A percentile compares a stretch with the other conserved stretches of the same genome.
These are phyloP conservation scores for Sorex maritimensis DNA, from an alignment of 2,797 vertebrate genomes.

Conservation along the genomic window DNA sequence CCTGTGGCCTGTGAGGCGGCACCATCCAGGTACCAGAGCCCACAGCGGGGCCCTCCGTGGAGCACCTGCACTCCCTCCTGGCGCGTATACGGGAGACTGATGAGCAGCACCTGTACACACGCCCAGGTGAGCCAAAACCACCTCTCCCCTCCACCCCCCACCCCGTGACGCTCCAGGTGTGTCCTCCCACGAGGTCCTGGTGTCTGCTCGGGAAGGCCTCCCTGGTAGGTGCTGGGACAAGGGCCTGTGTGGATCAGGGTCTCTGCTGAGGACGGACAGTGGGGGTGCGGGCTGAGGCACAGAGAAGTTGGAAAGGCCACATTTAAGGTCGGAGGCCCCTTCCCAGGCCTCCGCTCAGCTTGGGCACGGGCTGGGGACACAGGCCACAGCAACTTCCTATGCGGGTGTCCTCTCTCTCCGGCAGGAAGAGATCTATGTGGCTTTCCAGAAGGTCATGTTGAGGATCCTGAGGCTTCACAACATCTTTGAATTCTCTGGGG, in stretches of 20 bases:
- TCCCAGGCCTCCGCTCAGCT: not conserved
- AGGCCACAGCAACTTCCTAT: not conserved
- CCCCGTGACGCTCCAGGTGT: not conserved
- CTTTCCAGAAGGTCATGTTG: conserved; percentile 89
- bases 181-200: not conserved
- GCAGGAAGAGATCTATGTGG: not conserved
- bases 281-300: no score
- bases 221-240: not conserved
- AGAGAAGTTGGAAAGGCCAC: rapidly evolving
- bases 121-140: not conserved
- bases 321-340: not conserved
- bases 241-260: not conserved
- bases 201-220: no score
- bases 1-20: not conserved
- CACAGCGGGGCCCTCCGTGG: not conserved
- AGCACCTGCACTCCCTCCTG: not conserved
- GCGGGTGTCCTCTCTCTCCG: no score
- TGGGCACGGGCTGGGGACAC: not conserved
- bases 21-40: not conserved
- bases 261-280: not conserved
- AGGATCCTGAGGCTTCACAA: conserved; percentile 91
- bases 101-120: not conserved
- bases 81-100: not conserved
- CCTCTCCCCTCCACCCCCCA: no score
- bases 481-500: conserved; percentile 90